A percentile compares a stretch with the other conserved stretches of the same genome.
phyloP scores from a whole-genome alignment of 2,888 invertebrate species.

The Patella depressa region DNA sequence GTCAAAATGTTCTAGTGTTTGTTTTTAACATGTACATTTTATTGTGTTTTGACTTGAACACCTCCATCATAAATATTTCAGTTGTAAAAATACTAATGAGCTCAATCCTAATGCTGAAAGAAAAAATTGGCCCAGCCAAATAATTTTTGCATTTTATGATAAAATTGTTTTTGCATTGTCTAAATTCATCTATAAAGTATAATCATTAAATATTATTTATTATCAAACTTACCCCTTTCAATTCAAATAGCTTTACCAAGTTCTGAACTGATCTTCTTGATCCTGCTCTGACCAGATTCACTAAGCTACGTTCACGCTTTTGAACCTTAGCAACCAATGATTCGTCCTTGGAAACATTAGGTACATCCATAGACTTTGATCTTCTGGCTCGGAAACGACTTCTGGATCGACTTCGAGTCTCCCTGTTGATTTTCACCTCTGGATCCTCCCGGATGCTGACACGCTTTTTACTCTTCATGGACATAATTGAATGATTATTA shows the following conservation, averaged over 20 bases:
- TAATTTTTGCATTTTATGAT: too few species aligned
- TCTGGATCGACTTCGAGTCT: constrained; percentile 32
- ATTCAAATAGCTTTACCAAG: constrained; percentile 44
- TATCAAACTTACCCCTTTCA: constrained; percentile 30
- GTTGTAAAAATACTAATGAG: too few species aligned
- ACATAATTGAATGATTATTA: constrained; percentile 9
- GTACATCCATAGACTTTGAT: constrained; percentile 34
- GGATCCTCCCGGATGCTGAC: constrained; percentile 24
- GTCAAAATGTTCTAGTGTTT: too few species aligned
- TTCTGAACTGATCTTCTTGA: constrained; percentile 44
- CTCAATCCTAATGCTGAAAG: too few species aligned
- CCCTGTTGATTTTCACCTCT: constrained; percentile 23
- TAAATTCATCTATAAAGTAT: too few species aligned
- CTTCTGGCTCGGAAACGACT: constrained; percentile 30
- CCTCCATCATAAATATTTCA: too few species aligned
- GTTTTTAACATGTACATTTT: too few species aligned
- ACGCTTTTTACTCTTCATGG: constrained; percentile 17
- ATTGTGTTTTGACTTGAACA: too few species aligned
- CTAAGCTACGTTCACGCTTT: constrained; percentile 43
- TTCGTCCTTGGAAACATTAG: constrained; percentile 24
- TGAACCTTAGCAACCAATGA: constrained; percentile 23
- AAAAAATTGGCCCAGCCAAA: too few species aligned
- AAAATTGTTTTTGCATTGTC: too few species aligned
- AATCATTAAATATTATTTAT: too few species aligned
- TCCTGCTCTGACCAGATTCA: constrained; percentile 41